phyloP scores from a whole-genome alignment of 1,140 invertebrate genomes.

The Macrotrachela quadricornifera region DNA sequence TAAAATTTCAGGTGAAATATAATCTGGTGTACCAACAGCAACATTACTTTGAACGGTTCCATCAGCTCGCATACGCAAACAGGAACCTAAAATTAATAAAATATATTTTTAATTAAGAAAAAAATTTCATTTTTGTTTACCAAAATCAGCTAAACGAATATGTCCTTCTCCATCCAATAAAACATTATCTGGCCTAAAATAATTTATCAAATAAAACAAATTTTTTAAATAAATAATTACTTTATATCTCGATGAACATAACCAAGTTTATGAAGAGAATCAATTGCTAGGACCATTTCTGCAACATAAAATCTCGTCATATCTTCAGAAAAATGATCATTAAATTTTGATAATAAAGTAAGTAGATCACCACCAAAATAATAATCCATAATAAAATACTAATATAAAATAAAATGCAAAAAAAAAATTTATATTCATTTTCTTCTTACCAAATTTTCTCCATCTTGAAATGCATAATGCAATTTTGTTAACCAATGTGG shows the following conservation, averaged over 20 bases:
- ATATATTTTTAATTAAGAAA: no score
- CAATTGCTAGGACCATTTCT: slow-evolving; percentile 91
- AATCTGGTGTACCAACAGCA: slow-evolving; percentile 98
- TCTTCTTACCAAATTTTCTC: slow-evolving; percentile 39
- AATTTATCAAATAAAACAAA: no score
- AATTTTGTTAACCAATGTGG: slow-evolving; percentile 93
- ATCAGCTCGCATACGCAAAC: slow-evolving; percentile 62
- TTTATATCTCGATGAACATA: slow-evolving; percentile 98
- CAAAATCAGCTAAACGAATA: slow-evolving; percentile 91
- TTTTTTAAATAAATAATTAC: no score
- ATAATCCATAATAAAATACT: slow-evolving; percentile 98
- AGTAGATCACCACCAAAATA: slow-evolving; percentile 95
- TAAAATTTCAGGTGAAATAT: slow-evolving; percentile 87
- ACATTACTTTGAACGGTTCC: slow-evolving; percentile 82
- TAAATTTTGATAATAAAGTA: slow-evolving; percentile 88
- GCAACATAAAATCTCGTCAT: slow-evolving; percentile 97
- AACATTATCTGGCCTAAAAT: slow-evolving; percentile 59
- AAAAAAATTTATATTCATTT: no score
- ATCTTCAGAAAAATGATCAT: slow-evolving; percentile 85
- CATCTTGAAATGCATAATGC: slow-evolving; percentile 97
- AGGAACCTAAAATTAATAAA: slow-evolving; percentile 7
- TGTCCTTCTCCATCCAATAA: slow-evolving; percentile 89
- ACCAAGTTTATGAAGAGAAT: slow-evolving; percentile 76
- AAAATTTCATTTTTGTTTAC: slow-evolving; percentile 31
- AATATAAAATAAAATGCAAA: no score